These are phyloP conservation scores for Parazoanthus darwini DNA, from an alignment of 92 coral and sea anemone genomes.

Conservation along the genomic window DNA sequence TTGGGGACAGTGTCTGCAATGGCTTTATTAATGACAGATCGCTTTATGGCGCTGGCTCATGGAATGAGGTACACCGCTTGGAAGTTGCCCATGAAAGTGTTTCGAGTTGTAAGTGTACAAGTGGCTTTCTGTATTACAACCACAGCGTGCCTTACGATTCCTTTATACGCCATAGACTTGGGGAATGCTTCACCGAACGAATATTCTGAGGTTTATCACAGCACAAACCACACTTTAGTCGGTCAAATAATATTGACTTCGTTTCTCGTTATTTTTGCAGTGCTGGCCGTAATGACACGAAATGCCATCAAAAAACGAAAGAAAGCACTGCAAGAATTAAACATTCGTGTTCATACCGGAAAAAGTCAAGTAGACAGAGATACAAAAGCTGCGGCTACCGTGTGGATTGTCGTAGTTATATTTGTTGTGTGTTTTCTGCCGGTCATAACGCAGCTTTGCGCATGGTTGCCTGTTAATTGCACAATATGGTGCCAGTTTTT, in stretches of 20 bases:
- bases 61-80: slow-evolving; percentile 48
- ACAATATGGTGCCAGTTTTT: slow-evolving; percentile 46
- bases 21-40: slow-evolving; percentile 45
- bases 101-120: slow-evolving; percentile 14
- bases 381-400: slow-evolving; percentile 5
- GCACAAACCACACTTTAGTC: not conserved
- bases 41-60: slow-evolving; percentile 46
- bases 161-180: slow-evolving; percentile 12
- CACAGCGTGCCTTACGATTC: not conserved
- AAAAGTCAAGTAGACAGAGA: not conserved
- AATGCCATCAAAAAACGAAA: not conserved
- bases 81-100: slow-evolving; percentile 40
- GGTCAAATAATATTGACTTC: slow-evolving; percentile 3
- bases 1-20: slow-evolving; percentile 46
- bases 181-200: slow-evolving; percentile 15
- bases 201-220: not conserved
- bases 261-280: not conserved
- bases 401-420: slow-evolving; percentile 29
- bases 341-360: slow-evolving; percentile 5
- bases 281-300: not conserved
- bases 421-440: not conserved
- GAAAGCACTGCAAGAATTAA: not conserved
- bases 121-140: not conserved
- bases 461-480: not conserved
- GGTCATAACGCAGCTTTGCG: not conserved